phyloP scores from a whole-genome alignment of 2,888 invertebrate genomes.

The Dynastes grantii region DNA sequence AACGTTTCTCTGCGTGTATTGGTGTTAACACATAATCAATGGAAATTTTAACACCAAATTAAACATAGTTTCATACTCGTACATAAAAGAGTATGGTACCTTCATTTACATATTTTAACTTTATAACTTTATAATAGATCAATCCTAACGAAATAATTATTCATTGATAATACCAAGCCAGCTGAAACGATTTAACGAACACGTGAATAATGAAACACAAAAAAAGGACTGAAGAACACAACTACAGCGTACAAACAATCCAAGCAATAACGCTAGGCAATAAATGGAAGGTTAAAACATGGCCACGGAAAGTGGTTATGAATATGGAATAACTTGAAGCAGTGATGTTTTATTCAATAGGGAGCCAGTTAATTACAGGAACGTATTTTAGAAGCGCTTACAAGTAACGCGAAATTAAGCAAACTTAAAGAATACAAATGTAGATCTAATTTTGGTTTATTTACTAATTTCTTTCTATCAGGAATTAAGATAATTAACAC shows the following conservation, averaged over 20 bases:
- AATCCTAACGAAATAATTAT: slow-evolving; percentile 12
- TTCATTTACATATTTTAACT: background rate
- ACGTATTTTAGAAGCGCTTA: slow-evolving; percentile 25
- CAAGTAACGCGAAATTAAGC: slow-evolving; percentile 6
- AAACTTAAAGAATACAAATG: slow-evolving; percentile 3
- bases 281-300: slow-evolving; percentile 23
- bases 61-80: too few relatives aligned
- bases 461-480: background rate
- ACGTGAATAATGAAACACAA: slow-evolving; percentile 9
- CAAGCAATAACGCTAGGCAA: slow-evolving; percentile 22
- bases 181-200: slow-evolving; percentile 8
- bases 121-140: background rate
- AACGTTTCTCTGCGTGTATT: too few relatives aligned
- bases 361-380: slow-evolving; percentile 33
- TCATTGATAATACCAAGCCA: slow-evolving; percentile 7
- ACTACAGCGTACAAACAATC: background rate
- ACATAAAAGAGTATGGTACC: background rate
- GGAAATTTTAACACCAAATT: too few relatives aligned
- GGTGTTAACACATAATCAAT: too few relatives aligned
- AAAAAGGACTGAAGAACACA: background rate
- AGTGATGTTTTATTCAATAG: slow-evolving; percentile 41
- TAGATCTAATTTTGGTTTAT: background rate
- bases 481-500: too few relatives aligned
- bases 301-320: slow-evolving; percentile 24
- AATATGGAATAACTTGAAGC: slow-evolving; percentile 40